Percentiles rank a stretch among this genome's conserved stretches.
Conservation (phyloP, 2,888 invertebrate genomes). For the Lydus trimaculatus region DNA sequence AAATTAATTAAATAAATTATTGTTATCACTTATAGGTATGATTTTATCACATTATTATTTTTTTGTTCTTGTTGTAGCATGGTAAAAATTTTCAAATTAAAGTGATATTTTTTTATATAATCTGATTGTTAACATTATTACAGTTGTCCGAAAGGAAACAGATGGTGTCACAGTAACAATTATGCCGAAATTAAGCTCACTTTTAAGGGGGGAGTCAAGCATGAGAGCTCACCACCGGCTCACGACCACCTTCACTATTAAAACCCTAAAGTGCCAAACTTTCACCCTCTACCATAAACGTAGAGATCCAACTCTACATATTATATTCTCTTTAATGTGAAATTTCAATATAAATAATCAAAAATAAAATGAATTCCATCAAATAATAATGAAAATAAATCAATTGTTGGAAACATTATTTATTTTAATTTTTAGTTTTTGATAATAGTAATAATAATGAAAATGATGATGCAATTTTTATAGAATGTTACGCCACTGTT, state of each 20-base stretch:
- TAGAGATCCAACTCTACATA: too few relatives aligned
- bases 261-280: slow-evolving; percentile 32
- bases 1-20: too few relatives aligned
- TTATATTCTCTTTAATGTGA: too few relatives aligned
- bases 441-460: background rate
- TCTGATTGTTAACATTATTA: slow-evolving; percentile 48
- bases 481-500: slow-evolving; percentile 15
- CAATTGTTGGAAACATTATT: too few relatives aligned
- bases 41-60: background rate
- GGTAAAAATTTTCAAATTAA: background rate
- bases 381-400: too few relatives aligned
- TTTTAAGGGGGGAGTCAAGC: slow-evolving; percentile 58
- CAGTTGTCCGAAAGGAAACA: slow-evolving; percentile 59
- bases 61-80: background rate
- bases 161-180: slow-evolving; percentile 62
- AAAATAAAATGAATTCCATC: too few relatives aligned
- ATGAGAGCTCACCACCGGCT: slow-evolving; percentile 53
- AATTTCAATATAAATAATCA: too few relatives aligned
- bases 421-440: too few relatives aligned
- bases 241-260: slow-evolving; percentile 31
- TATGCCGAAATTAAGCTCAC: slow-evolving; percentile 61
- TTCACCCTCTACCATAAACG: slow-evolving; percentile 20
- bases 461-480: background rate
- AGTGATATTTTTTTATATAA: slow-evolving; percentile 33
- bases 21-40: background rate